phyloP scores from a whole-genome alignment of 2,888 invertebrate genomes.

The Alviniconcha strummeri region DNA sequence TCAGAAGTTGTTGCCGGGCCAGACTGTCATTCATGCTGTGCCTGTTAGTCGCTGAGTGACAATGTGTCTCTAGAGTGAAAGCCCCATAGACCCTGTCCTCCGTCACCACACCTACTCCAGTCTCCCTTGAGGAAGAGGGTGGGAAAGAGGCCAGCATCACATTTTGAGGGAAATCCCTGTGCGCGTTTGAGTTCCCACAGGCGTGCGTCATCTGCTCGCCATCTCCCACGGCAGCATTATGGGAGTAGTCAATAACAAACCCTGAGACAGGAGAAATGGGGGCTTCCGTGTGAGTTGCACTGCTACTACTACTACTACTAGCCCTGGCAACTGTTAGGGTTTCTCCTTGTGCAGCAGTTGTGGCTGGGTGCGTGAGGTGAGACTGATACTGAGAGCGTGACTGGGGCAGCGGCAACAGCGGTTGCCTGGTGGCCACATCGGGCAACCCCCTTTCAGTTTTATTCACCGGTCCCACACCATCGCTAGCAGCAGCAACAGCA shows the following conservation, averaged over 20 bases:
- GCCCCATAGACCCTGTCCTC: neutral
- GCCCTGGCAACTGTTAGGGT: neutral
- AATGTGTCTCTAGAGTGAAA: conserved; percentile 22
- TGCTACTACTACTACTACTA: neutral
- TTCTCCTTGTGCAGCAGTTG: no score
- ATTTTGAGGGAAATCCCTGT: neutral
- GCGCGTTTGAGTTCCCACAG: neutral
- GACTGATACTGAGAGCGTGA: neutral
- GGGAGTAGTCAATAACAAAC: conserved; percentile 22
- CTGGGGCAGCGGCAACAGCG: neutral
- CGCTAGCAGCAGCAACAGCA: neutral
- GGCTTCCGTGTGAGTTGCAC: neutral
- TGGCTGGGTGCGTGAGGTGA: no score
- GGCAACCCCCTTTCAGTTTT: neutral
- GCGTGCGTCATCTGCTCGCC: neutral
- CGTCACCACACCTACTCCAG: neutral
- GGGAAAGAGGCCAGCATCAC: conserved; percentile 30
- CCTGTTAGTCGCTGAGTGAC: conserved; percentile 18
- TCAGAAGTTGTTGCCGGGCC: conserved; percentile 67
- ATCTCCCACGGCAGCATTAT: neutral
- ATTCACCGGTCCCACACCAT: neutral
- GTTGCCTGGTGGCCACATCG: conserved; percentile 7
- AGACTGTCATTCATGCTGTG: conserved; percentile 48
- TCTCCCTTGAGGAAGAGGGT: neutral
- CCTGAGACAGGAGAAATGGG: neutral